Percentiles rank a stretch among this genome's conserved stretches.
These are phyloP conservation scores for Globicephala melas DNA, from an alignment of 2,113 vertebrate genomes.

Conservation along the genomic window DNA sequence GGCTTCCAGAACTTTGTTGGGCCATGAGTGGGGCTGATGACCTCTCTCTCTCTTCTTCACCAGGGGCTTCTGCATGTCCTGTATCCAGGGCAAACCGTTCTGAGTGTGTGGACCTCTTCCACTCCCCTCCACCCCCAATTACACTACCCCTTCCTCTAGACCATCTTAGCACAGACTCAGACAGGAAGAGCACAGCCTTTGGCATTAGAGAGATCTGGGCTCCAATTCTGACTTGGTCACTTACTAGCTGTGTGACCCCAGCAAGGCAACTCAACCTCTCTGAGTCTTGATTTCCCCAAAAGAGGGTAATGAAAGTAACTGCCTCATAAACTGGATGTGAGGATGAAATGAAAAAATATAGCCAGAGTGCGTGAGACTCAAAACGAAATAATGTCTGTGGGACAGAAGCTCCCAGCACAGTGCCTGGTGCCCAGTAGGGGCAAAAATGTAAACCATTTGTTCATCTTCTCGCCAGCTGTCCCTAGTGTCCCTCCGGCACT, in stretches of 20 bases:
- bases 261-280: background rate
- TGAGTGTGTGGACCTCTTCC: background rate
- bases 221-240: background rate
- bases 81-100: background rate
- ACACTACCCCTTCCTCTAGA: background rate
- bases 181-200: background rate
- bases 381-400: background rate
- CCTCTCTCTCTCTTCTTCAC: background rate
- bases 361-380: background rate
- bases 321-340: background rate
- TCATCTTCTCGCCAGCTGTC: background rate
- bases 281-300: background rate
- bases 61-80: background rate
- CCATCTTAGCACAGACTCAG: background rate
- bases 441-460: background rate
- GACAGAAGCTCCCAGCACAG: background rate
- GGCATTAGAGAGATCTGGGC: background rate
- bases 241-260: background rate
- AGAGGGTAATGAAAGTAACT: background rate
- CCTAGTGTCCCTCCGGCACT: too few species aligned
- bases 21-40: background rate
- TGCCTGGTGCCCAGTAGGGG: background rate
- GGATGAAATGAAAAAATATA: background rate
- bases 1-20: too few species aligned
- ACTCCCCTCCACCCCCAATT: fast-evolving